These are phyloP conservation scores for Chionoecetes opilio DNA, from an alignment of 1,140 invertebrate species.

Conservation along the genomic window DNA sequence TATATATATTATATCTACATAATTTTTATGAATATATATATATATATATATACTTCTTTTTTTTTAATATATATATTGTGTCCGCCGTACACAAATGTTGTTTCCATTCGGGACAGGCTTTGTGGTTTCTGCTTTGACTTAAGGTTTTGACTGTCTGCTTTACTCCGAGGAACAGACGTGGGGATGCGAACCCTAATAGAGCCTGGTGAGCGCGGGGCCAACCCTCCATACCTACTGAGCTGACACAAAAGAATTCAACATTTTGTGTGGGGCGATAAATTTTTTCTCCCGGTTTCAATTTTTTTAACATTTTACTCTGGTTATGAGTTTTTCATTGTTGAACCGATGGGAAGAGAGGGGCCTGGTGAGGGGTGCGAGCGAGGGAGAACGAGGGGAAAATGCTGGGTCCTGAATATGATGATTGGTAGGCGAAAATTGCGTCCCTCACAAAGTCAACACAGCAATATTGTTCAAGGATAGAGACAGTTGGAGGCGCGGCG, in stretches of 20 bases:
- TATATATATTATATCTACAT: too few species aligned
- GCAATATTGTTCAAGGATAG: constrained; percentile 22
- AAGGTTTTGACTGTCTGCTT: too few species aligned
- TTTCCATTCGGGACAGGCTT: too few species aligned
- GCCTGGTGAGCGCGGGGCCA: background rate
- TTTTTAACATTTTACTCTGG: constrained; percentile 55
- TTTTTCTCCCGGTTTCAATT: constrained; percentile 43
- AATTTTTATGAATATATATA: too few species aligned
- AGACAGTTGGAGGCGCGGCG: background rate
- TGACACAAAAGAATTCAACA: constrained; percentile 18
- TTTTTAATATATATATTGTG: too few species aligned
- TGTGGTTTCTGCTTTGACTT: too few species aligned
- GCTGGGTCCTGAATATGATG: background rate
- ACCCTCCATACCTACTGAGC: background rate
- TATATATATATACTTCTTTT: too few species aligned
- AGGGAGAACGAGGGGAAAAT: constrained; percentile 1
- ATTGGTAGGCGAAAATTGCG: constrained; percentile 51
- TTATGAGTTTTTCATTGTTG: constrained; percentile 60
- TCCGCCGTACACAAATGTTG: too few species aligned
- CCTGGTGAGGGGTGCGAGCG: background rate
- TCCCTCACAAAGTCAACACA: background rate
- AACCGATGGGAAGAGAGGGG: constrained; percentile 38
- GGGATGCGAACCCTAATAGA: background rate
- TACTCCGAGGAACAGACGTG: background rate
- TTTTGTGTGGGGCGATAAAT: constrained; percentile 38